Base-by-base conservation (phyloP, 2,888 invertebrate species). In the Baccha elongata region DNA sequence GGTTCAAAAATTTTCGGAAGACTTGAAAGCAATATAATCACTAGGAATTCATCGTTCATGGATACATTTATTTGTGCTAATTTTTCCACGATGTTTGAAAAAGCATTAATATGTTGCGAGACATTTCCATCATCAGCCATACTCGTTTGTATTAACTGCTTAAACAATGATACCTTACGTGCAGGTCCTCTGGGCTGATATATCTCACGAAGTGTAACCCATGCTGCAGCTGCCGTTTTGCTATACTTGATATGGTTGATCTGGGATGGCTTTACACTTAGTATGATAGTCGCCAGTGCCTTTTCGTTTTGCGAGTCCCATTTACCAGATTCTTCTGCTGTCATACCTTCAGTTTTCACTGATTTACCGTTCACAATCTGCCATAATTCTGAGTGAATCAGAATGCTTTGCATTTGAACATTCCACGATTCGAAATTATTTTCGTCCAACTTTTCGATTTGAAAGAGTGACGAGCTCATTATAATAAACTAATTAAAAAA, bases 131-230 rank as follows among this genome's bases (percentile, higher is more conserved):
- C 62, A n/a, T 42, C 68, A 29, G 21, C 37, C 44, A 79, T 75
- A 26, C 52, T 29, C 13, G 23, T 8, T 7, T 55, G 55, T 19
- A 55, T 13, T 55, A 85, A 60, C 10, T 81, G 71, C 35, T 85
- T 85, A 13, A 80, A 78, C 32, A 86, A 53, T 11, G 53, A 44
- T 19, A 81, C 81, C 15, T 84, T 84, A 32, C 72, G 73, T 11
- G 73, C 37, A 13, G 85, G 84, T 19, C 85, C 85, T 19, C 46
- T 71, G 6, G 86, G 85, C 19, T 64, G 75, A 19, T 85, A 75
- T 5, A 81, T 69, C 35, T 65, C 69, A 1, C 65, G 46, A 15
- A 85, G 37, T 21, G 40, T 60, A 26, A 10, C 6, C 26, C 26
- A 26, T 26, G 26, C 26, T 3, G 79, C 85, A 40, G 35, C 40